Conservation (phyloP, 2,797 vertebrate species). For the Otolemur crassicaudatus region DNA sequence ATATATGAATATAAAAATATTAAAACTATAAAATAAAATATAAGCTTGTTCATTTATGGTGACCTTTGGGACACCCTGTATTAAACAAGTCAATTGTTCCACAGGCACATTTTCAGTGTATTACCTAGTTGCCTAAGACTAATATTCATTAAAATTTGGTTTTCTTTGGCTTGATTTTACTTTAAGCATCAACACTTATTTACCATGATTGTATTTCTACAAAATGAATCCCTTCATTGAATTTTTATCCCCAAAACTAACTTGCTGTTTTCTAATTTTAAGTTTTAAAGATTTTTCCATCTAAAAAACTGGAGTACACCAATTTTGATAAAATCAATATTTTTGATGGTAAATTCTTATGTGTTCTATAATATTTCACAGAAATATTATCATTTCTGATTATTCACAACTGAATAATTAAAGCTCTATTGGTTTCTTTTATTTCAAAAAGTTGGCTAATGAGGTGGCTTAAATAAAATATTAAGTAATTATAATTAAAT, state of each 20-base stretch:
- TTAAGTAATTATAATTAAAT: slow-evolving; percentile 30
- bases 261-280: not conserved
- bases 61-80: no score
- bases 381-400: slow-evolving; percentile 21
- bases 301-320: not conserved
- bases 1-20: no score
- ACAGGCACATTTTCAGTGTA: not conserved
- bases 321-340: slow-evolving; percentile 3
- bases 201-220: not conserved
- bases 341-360: slow-evolving; percentile 14
- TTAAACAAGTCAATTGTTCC: not conserved
- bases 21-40: no score
- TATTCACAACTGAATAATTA: not conserved
- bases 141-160: not conserved
- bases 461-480: not conserved
- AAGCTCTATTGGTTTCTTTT: not conserved
- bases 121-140: not conserved
- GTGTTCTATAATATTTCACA: not conserved
- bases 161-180: slow-evolving; percentile 50
- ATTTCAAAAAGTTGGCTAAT: slow-evolving; percentile 42
- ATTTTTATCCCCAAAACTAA: slow-evolving; percentile 11
- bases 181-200: slow-evolving; percentile 2
- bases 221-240: slow-evolving; percentile 29
- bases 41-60: no score
- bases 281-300: slow-evolving; percentile 1